Evolutionary conservation across 2,797 vertebrate species (phyloP), one percentile per base, ranked within the genome.

Genomic region (Arnoldichthys spilopterus): DNA sequence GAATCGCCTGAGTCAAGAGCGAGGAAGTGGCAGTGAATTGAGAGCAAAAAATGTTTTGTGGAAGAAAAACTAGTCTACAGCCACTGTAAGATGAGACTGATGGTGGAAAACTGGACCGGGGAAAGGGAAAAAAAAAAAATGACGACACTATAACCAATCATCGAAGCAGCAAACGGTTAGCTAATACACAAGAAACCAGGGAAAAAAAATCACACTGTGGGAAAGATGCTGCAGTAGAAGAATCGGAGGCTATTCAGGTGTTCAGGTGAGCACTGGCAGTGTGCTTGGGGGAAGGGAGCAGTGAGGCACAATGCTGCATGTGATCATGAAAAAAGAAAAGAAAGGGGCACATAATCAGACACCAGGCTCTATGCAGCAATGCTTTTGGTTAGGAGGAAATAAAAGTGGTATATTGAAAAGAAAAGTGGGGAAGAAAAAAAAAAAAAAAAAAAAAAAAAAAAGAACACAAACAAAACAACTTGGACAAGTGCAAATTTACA

Each of bases 191-290:
- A 72, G 59, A 26, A 28, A 13, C 24, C 15, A 66, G 51, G 13
- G 9, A 66, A 53, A 76, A 20, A 30, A 12, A 12, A 32, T 13
- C 9, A 40, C 18, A 4, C 11, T 13, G 49, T 9, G n/a, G 18
- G 53, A n/a, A 45, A 9, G 54, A 58, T 13, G 15, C 51, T 13
- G 15, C 51, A 58, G 53, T 28, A 45, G n/a, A 72, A 51, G 66
- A 40, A 70, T 54, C 24, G 34, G 94, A 97, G 92, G 94, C 93
- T 94, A 95, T 95, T 95, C 94, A 93, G 94, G 94, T 91, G 94
- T 95, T 94, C 94, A 94, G 93, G 91, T 93, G 88, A 95, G 95
- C 93, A 94, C 79, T 86, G 95, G 96, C 96, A 97, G 96, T 97
- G 96, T 93, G 93, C 93, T 93, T 94, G 92, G 91, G 96, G 92